These are phyloP conservation scores for Ceyx cyanopectus DNA, from an alignment of 2,113 vertebrate species.

Conservation along the genomic window DNA sequence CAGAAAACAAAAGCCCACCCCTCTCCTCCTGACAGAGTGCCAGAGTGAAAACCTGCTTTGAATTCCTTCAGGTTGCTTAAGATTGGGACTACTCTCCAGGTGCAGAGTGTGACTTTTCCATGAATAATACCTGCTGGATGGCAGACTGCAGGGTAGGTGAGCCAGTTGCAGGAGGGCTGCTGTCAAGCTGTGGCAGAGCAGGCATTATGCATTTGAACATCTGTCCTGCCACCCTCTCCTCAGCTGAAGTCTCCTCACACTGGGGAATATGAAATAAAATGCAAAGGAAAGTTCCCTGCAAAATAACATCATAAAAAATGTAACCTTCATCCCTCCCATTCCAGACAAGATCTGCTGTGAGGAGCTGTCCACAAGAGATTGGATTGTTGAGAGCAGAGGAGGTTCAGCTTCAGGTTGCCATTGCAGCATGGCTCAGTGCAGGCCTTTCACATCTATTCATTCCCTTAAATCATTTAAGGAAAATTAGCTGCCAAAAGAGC, in stretches of 20 bases:
- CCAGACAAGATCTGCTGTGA: not conserved
- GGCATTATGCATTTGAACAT: not conserved
- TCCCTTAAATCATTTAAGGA: conserved; percentile 80
- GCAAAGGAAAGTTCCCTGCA: not conserved
- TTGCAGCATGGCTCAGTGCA: conserved; percentile 68
- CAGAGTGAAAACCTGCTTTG: not conserved
- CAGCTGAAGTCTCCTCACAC: not conserved
- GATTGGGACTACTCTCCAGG: not conserved
- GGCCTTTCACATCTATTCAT: conserved; percentile 67
- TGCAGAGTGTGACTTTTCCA: not conserved
- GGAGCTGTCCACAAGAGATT: not conserved
- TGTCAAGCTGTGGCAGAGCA: not conserved
- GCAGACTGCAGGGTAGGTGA: not conserved
- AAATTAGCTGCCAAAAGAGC: conserved; percentile 82
- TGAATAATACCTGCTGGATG: not conserved
- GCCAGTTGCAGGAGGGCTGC: not conserved
- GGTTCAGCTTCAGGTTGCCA: not conserved
- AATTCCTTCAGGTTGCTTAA: not conserved
- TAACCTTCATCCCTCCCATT: not conserved
- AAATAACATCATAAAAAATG: not conserved
- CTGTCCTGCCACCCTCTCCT: not conserved
- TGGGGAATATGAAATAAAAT: not conserved
- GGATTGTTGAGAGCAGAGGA: not conserved
- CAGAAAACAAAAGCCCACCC: not conserved
- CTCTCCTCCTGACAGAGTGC: not conserved